These are phyloP conservation scores for Ptilorrhoa leucosticta DNA, from an alignment of 2,113 vertebrate species.

Conservation along the genomic window DNA sequence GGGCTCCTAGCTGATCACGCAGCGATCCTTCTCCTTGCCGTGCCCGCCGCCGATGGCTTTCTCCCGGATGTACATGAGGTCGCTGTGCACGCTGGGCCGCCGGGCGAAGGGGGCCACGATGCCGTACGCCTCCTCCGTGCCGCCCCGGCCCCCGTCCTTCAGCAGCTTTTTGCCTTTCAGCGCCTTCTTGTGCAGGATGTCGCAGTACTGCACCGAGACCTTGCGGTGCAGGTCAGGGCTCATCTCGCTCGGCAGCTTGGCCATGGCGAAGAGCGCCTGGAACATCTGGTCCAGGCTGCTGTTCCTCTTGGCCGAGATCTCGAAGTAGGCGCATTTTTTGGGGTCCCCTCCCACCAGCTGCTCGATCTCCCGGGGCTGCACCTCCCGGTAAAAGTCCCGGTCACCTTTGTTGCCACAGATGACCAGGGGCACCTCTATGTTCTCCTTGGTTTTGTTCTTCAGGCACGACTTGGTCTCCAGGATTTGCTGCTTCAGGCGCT, in stretches of 20 bases:
- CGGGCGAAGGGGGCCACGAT: slow-evolving; percentile 92
- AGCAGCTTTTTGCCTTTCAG: slow-evolving; percentile 83
- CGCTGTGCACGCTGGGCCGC: slow-evolving; percentile 94
- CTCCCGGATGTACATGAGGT: slow-evolving; percentile 96
- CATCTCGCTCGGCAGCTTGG: slow-evolving; percentile 95
- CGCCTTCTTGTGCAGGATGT: slow-evolving; percentile 87
- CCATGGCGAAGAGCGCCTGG: slow-evolving; percentile 89
- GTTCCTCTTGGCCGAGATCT: slow-evolving; percentile 96
- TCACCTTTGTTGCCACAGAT: slow-evolving; percentile 97
- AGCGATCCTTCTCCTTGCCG: slow-evolving; percentile 89
- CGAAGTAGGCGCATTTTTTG: slow-evolving; percentile 91
- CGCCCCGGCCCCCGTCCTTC: slow-evolving; percentile 73
- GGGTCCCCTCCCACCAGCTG: slow-evolving; percentile 85
- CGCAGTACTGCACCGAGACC: slow-evolving; percentile 91
- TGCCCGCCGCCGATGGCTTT: slow-evolving; percentile 86
- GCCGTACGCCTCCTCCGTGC: slow-evolving; percentile 84
- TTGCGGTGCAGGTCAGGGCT: slow-evolving; percentile 95
- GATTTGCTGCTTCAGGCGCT: slow-evolving; percentile 93
- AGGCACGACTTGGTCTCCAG: slow-evolving; percentile 95
- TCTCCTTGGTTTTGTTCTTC: slow-evolving; percentile 93
- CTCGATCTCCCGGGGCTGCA: slow-evolving; percentile 85
- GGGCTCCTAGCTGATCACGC: slow-evolving; percentile 85
- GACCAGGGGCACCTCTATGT: slow-evolving; percentile 90
- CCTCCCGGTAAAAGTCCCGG: slow-evolving; percentile 86
- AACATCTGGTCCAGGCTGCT: slow-evolving; percentile 96